Evolutionary conservation across 92 coral and sea anemone species (phyloP).

Genomic region (Heteractis magnifica): DNA sequence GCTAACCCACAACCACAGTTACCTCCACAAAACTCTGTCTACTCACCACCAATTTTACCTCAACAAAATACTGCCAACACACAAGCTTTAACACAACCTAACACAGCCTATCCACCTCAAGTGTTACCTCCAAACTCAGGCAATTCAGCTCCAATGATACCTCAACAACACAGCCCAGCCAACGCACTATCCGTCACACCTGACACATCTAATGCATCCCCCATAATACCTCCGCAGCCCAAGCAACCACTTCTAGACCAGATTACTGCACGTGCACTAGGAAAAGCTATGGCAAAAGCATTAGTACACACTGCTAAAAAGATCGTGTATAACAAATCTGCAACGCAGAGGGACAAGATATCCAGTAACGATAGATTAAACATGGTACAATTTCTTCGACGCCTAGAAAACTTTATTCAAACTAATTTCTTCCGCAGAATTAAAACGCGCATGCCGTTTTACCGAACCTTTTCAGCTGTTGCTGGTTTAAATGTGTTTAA

Average conservation of each 20-base stretch:
- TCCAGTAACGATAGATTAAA: neutral
- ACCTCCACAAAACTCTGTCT: no score
- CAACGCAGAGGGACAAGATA: slow-evolving; percentile 18
- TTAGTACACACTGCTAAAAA: slow-evolving; percentile 26
- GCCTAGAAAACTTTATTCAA: neutral
- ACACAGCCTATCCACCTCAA: no score
- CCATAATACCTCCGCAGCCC: neutral
- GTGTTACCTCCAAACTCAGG: no score
- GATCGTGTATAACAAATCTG: slow-evolving; percentile 14
- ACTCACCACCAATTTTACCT: no score
- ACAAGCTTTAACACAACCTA: no score
- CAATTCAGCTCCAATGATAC: neutral
- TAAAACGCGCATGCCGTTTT: neutral
- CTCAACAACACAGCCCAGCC: neutral
- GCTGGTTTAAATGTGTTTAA: neutral
- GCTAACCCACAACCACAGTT: no score
- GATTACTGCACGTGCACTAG: slow-evolving; percentile 20
- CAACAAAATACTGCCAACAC: no score
- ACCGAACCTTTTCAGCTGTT: neutral
- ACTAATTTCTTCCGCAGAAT: neutral
- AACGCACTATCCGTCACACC: neutral
- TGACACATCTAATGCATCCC: neutral
- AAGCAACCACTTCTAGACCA: slow-evolving; percentile 8
- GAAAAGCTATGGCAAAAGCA: slow-evolving; percentile 40
- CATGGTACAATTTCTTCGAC: neutral